A percentile compares a stretch with the other conserved stretches of the same genome.
These are phyloP conservation scores for Serrognathus titanus DNA, from an alignment of 2,888 invertebrate genomes.

Conservation along the genomic window DNA sequence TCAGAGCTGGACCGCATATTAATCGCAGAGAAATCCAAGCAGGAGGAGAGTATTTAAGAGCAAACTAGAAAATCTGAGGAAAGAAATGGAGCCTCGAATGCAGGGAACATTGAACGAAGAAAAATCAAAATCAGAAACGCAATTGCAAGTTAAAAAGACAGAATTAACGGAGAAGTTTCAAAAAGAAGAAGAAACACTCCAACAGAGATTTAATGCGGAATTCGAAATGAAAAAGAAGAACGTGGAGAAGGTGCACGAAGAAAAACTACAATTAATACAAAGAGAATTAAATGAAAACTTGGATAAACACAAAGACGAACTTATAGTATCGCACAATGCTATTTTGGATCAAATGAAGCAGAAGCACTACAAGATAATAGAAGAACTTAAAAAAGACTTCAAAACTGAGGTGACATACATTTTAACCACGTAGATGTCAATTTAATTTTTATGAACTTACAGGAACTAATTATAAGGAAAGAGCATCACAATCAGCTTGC, in stretches of 20 bases:
- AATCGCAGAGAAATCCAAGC: conserved; percentile 40
- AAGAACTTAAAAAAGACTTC: conserved; percentile 61
- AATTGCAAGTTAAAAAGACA: conserved; percentile 49
- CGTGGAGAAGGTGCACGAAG: conserved; percentile 52
- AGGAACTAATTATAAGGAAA: conserved; percentile 66
- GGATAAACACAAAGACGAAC: conserved; percentile 47
- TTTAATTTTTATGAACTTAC: conserved; percentile 23
- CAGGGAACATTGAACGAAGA: conserved; percentile 39
- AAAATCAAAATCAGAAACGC: conserved; percentile 45
- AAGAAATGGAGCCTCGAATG: conserved; percentile 52
- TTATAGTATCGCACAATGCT: conserved; percentile 55
- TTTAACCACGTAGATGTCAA: background rate
- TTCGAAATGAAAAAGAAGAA: conserved; percentile 42
- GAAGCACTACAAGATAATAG: conserved; percentile 59
- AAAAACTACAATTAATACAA: conserved; percentile 53
- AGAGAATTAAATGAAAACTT: conserved; percentile 52
- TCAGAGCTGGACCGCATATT: conserved; percentile 56
- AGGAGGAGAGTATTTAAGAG: conserved; percentile 41
- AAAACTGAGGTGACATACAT: conserved; percentile 55
- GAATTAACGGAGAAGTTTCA: conserved; percentile 41
- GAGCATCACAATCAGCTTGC: conserved; percentile 65
- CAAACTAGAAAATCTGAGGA: conserved; percentile 51
- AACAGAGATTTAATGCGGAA: conserved; percentile 38
- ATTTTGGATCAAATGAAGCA: conserved; percentile 55
- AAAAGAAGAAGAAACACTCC: conserved; percentile 39